phyloP scores from a whole-genome alignment of 2,888 invertebrate genomes.

The Caenorhabditis sp. region DNA sequence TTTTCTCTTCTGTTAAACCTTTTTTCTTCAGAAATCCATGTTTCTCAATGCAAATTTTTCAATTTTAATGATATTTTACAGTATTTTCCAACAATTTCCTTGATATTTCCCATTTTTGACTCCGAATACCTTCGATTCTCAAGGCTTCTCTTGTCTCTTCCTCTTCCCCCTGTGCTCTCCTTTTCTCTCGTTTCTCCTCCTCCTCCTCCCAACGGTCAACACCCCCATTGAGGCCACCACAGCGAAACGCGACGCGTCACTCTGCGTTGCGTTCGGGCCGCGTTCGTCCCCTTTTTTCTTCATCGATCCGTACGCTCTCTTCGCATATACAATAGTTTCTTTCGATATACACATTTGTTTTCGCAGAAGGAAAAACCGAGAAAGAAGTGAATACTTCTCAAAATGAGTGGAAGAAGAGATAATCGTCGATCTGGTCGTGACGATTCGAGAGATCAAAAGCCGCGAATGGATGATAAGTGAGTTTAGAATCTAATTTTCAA shows the following conservation, averaged over 20 bases:
- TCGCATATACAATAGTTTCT: no score
- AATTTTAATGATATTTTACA: no score
- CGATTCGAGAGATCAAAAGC: conserved; percentile 21
- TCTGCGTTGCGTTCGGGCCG: conserved; percentile 33
- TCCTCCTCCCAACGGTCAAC: neutral
- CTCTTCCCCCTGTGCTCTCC: neutral
- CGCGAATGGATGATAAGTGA: conserved; percentile 32
- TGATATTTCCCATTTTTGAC: neutral
- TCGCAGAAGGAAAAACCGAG: neutral
- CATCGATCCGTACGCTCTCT: conserved; percentile 23
- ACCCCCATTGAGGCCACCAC: conserved; percentile 2
- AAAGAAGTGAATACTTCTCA: conserved; percentile 1
- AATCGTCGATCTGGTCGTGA: conserved; percentile 53
- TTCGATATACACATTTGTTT: neutral
- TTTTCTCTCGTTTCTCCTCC: neutral
- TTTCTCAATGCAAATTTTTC: no score
- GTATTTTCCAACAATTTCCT: no score
- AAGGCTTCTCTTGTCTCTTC: neutral
- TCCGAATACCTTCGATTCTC: neutral
- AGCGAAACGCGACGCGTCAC: conserved; percentile 53
- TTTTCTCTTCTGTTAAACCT: neutral
- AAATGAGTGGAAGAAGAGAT: conserved; percentile 58
- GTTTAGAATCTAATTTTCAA: neutral
- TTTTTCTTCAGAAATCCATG: no score
- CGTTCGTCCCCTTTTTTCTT: conserved; percentile 19